phyloP scores from a whole-genome alignment of 2,113 vertebrate genomes.

The Vidua chalybeata region DNA sequence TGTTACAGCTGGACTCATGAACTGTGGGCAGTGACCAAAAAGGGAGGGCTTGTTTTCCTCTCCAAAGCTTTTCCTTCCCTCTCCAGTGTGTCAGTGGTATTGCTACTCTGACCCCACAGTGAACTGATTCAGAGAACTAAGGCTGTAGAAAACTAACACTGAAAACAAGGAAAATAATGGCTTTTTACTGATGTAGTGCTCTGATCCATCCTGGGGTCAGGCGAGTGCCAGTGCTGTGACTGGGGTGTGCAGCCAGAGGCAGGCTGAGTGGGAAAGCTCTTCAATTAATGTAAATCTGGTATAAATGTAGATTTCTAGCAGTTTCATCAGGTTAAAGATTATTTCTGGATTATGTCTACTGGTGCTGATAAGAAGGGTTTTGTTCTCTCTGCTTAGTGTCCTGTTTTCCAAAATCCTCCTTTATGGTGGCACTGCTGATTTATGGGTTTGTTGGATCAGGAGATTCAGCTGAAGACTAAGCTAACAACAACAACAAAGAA shows the following conservation, averaged over 20 bases:
- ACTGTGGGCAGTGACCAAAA: background rate
- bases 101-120: slow-evolving; percentile 4
- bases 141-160: background rate
- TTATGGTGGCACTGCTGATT: background rate
- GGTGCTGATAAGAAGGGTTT: background rate
- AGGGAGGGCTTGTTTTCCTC: slow-evolving; percentile 7
- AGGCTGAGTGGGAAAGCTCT: background rate
- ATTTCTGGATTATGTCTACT: background rate
- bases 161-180: background rate
- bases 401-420: background rate
- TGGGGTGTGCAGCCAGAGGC: background rate
- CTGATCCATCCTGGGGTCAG: background rate
- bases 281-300: background rate
- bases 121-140: background rate
- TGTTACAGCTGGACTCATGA: background rate
- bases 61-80: slow-evolving; percentile 1
- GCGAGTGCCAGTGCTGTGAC: background rate
- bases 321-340: background rate
- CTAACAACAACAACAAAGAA: background rate
- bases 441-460: background rate
- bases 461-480: background rate
- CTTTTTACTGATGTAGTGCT: background rate
- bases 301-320: background rate
- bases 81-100: background rate
- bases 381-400: background rate